Evolutionary conservation across 2,888 invertebrate genomes (phyloP), one percentile per base, ranked within the genome.

Genomic region (Mesorhabditis spiculigera): DNA sequence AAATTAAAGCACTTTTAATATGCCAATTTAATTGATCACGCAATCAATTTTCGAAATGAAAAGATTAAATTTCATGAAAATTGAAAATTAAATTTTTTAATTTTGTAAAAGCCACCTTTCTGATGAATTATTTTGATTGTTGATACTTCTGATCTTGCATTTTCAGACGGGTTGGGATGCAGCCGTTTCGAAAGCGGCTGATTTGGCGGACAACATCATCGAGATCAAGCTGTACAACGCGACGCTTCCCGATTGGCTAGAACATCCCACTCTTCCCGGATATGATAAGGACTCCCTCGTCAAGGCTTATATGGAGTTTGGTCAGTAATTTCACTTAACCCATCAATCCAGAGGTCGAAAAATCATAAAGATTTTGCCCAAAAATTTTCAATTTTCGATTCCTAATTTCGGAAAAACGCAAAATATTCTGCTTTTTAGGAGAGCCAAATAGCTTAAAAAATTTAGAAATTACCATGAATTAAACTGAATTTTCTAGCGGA

Each of bases 151-250:
- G n/a, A n/a, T 28, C 28, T 28, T 28, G 28, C 28, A 3, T 28
- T 28, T 50, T 50, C 0, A 50, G 45, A 81, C 78, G n/a, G 77
- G 75, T 50, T 78, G 78, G 77, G 75, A 81, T 58, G 71, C 74
- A 68, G 72, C 72, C n/a, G 74, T 77, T 43, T 72, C 74, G 63
- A 72, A 72, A 43, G 73, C 79, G 13, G 81, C 80, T 43, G 81
- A 81, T 73, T 69, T 81, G 68, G 80, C 81, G 41, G 81, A 81
- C 66, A 80, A 79, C 68, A 16, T 80, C 16, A 75, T 78, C 42
- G 74, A 73, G 65, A 80, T 81, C 42, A 62, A 75, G 45, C 66
- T 75, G 5, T 72, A 68, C 69, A 73, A 74, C 4, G 69, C 77
- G n/a, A 65, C 69, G 41, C 71, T 75, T n/a, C 81, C 81, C 41